Base-by-base conservation (phyloP, 2,888 invertebrate species). In the Gonocerus acuteangulatus region DNA sequence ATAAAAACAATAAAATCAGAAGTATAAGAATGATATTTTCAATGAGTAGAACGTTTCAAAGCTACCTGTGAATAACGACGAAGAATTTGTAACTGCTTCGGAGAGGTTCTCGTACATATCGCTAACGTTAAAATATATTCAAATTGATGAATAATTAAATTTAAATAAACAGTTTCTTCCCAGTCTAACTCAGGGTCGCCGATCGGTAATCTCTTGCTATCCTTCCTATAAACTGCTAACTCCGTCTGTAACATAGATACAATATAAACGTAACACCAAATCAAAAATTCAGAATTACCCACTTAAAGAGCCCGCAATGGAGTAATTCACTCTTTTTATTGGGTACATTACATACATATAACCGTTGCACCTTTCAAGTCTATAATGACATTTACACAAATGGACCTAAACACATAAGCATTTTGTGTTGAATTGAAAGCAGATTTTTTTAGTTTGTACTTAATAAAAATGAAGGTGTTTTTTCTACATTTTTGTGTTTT, bases 161-260 rank as follows among this genome's bases (percentile, higher is more conserved):
- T 97, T 69, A 97, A 81, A 78, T 96, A 97, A 67, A 97, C 95
- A 62, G 96, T 97, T 79, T 99, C 97, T 77, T 97, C 96, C 97
- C 97, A 99, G 77, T 97, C 95, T 71, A 96, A 88, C 73, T 91
- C 91, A 45, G 90, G 89, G 78, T 97, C 95, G 64, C 93, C 93
- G 71, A 95, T 89, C 56, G 97, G 97, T 72, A 96, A 79, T 76
- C 95, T 95, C 73, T 93, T 87, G 72, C 95, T 95, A 77, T 95
- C 95, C 77, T 95, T 92, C 67, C 97, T 86, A 78, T 93, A 96
- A 67, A 97, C 97, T 78, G 97, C 95, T 68, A 97, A 89, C 76
- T 91, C 90, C 72, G 92, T 92, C 87, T 94, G 76, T 69, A 73
- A 77, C 32, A 32, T n/a, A n/a, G n/a, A n/a, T n/a, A n/a, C n/a